These are phyloP conservation scores for Helicorthomorpha holstii DNA, from an alignment of 1,140 invertebrate genomes.

Conservation along the genomic window DNA sequence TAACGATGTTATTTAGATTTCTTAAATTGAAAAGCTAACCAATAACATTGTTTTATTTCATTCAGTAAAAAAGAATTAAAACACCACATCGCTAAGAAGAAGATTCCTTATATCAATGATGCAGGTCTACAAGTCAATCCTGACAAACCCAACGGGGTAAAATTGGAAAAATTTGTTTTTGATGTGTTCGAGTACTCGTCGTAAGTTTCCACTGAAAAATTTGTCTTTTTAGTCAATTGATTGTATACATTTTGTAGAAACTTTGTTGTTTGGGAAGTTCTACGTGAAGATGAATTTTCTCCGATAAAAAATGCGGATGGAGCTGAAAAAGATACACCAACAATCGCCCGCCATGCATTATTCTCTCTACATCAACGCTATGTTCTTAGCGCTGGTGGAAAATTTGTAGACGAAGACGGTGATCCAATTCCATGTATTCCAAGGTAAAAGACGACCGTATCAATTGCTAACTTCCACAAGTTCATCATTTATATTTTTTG, in stretches of 20 bases:
- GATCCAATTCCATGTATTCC: conserved; percentile 29
- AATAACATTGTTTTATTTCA: neutral
- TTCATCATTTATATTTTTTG: no score
- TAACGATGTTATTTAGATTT: neutral
- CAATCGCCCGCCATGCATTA: conserved; percentile 62
- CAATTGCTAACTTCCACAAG: no score
- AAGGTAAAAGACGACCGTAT: conserved; percentile 29
- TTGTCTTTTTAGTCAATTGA: neutral
- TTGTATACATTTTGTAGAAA: conserved; percentile 29
- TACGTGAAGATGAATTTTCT: conserved; percentile 85
- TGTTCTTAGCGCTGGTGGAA: conserved; percentile 64
- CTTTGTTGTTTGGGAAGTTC: conserved; percentile 86
- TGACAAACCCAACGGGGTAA: conserved; percentile 79
- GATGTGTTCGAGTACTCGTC: conserved; percentile 90
- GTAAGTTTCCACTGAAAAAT: conserved; percentile 22
- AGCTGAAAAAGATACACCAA: conserved; percentile 74
- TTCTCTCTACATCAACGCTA: conserved; percentile 65
- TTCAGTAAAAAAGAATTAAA: conserved; percentile 40
- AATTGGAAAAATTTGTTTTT: conserved; percentile 99
- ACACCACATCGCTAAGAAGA: conserved; percentile 93
- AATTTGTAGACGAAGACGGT: conserved; percentile 33
- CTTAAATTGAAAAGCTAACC: neutral
- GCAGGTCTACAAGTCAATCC: conserved; percentile 55
- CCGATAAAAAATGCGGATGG: conserved; percentile 87
- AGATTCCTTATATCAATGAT: conserved; percentile 72